Evolutionary conservation across 2,888 invertebrate genomes (phyloP), one percentile per base, ranked within the genome.

Genomic region (Allygus modestus): DNA sequence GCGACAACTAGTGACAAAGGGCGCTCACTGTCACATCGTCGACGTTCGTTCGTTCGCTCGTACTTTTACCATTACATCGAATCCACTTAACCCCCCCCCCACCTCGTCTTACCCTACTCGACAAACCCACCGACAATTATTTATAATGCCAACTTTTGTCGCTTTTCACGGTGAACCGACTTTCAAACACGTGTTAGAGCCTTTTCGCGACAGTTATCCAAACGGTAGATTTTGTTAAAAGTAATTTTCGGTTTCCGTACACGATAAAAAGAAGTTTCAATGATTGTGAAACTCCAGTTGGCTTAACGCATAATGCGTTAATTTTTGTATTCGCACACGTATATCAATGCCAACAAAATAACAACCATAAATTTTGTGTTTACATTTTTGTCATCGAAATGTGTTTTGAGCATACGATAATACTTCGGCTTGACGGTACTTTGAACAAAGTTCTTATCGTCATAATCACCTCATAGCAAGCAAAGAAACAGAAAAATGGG

Each of bases 91-190:
- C 23, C 28, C 41, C 9, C 77, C 26, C 41, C 43, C 23, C 37
- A 2, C 69, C 33, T 20, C 37, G 43, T 7, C 9, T 9, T 2
- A 4, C 26, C 2, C 12, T 4, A 28, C 28, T 28, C n/a, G 65
- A 65, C 65, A 65, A 65, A 65, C 31, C 65, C 31, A 65, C 54
- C 54, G 23, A 54, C 71, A 28, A 43, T 77, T 77, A 77, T 77
- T 77, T 77, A 77, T 77, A 77, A 77, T 46, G 77, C 43, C 77
- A 77, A 77, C 77, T 77, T 37, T 77, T 77, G 77, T 77, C 46
- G 77, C 77, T 77, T 37, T 73, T 77, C 37, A 28, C 43, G 43
- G 20, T 37, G 28, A 51, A 77, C 77, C 51, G 77, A 43, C 41
- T 77, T 77, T 46, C 15, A 51, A 77, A 77, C 51, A 46, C 51